Conservation (phyloP, 2,113 vertebrate species). For the Tychaedon coryphoeus region DNA sequence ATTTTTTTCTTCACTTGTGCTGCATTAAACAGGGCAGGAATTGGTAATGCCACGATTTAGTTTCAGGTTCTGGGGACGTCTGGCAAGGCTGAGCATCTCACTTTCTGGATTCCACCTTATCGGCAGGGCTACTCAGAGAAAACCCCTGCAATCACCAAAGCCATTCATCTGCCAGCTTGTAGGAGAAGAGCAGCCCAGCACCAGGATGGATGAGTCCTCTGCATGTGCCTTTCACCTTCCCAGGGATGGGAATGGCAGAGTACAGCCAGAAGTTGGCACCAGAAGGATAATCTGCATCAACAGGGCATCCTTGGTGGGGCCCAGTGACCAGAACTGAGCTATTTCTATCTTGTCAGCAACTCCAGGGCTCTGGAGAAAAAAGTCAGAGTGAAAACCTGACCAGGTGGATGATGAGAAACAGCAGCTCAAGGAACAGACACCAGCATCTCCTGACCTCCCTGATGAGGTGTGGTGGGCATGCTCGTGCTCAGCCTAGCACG, state of each 20-base stretch:
- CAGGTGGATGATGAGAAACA: background rate
- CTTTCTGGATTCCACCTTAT: background rate
- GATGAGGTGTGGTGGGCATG: background rate
- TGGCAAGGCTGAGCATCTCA: background rate
- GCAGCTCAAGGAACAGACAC: background rate
- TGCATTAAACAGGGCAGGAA: background rate
- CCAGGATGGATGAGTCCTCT: background rate
- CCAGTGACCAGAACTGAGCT: background rate
- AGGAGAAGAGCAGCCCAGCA: background rate
- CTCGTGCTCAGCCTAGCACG: fast-evolving
- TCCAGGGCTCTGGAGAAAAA: background rate
- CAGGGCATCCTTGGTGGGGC: background rate
- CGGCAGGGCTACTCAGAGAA: background rate
- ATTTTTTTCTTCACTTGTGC: background rate
- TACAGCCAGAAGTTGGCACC: background rate
- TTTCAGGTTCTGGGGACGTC: background rate
- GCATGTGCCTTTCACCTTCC: background rate
- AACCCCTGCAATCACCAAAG: background rate
- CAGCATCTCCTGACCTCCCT: background rate
- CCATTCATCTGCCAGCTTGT: background rate
- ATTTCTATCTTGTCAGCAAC: background rate
- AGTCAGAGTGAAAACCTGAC: fast-evolving
- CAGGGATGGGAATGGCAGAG: background rate
- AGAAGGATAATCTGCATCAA: background rate
- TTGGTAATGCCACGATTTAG: background rate